Evolutionary conservation across 2,113 vertebrate species (phyloP), one percentile per base, ranked within the genome.

Genomic region (Pungitius pungitius): DNA sequence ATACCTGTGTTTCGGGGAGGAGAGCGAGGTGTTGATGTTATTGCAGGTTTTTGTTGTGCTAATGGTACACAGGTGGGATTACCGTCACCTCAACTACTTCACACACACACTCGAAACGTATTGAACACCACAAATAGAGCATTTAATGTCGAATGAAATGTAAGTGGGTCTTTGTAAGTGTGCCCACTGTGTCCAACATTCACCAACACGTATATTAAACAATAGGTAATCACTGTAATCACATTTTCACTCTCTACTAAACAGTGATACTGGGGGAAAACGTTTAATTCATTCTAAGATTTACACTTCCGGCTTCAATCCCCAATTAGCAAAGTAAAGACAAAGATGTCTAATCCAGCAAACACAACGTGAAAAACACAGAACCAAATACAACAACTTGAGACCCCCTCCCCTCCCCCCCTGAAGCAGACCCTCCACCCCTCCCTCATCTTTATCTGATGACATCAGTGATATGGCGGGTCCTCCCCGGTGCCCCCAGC

Each of bases 391-490:
- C 24, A 30, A 75, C 2, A 15, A 30, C 33, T 24, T 22, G 37
- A 57, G 42, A 60, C 5, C 55, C 30, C 65, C 3, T 40, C 66
- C 30, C 30, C 30, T 30, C 4, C 45, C 66, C n/a, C n/a, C n/a
- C n/a, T 57, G 45, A 27, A 68, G 69, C 58, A 49, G 65, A 75
- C 54, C 75, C 68, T 72, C 58, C 69, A 47, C 77, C 81, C 65
- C 82, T 73, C 62, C 69, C 62, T n/a, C 12, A 35, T 80, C 77
- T 86, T 92, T 90, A 92, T 93, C 91, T 92, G 91, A 92, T 93
- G 87, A 88, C 89, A 91, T 92, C 87, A 83, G 78, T 83, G 89
- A 89, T 87, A 87, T 52, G 66, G 20, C 5, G 54, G 81, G 73
- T 71, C 71, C 64, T 79, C 62, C 78, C 84, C 74, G 60, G 47